These are phyloP conservation scores for Coptodon rendalli DNA, from an alignment of 2,113 vertebrate species.

Conservation along the genomic window DNA sequence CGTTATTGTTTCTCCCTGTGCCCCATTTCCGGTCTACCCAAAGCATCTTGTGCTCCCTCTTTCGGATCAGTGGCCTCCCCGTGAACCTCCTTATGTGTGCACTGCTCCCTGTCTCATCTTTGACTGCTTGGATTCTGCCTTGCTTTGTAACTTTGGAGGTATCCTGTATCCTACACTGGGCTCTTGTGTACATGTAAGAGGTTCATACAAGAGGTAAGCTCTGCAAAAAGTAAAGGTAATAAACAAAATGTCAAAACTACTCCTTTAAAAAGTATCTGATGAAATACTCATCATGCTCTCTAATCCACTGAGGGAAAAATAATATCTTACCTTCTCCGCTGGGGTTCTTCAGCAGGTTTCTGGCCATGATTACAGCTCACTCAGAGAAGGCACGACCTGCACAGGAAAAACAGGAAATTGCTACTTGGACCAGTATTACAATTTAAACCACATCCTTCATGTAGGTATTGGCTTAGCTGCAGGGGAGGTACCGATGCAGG, in stretches of 20 bases:
- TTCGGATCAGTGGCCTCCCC: not conserved
- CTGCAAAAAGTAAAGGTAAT: not conserved
- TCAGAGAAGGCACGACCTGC: not conserved
- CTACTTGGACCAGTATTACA: not conserved
- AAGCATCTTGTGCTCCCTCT: not conserved
- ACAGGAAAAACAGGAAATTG: not conserved
- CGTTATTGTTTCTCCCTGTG: not conserved
- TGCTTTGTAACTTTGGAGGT: not conserved
- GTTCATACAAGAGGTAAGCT: not conserved
- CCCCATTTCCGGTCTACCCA: not conserved
- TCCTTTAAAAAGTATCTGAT: not conserved
- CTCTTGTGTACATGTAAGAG: not conserved
- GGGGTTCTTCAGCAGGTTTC: slow-evolving; percentile 71
- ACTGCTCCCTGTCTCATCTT: not conserved
- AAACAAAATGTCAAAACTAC: not conserved
- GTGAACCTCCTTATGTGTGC: not conserved
- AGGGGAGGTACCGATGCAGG: not conserved
- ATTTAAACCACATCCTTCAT: not conserved
- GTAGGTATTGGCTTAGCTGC: not conserved
- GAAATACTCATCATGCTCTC: not conserved
- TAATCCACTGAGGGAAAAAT: not conserved
- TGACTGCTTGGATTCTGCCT: not conserved
- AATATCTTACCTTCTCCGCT: slow-evolving; percentile 60
- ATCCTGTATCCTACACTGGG: not conserved
- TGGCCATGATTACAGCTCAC: slow-evolving; percentile 41